Base-by-base conservation (phyloP, 2,888 invertebrate genomes). In the Teleiodes luculella region DNA sequence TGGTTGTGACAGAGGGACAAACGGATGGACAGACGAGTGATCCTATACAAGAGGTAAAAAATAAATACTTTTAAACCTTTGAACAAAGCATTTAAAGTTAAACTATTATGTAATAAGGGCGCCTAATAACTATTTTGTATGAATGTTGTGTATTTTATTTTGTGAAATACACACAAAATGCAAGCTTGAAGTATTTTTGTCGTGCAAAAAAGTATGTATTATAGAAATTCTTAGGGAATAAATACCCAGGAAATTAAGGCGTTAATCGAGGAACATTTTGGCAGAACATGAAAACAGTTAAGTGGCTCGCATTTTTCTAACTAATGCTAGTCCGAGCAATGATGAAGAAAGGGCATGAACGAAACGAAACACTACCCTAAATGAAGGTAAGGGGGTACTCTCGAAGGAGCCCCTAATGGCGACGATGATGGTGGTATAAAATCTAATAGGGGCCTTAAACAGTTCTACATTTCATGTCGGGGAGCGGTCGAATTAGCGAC, bases 401-500 rank as follows among this genome's bases (percentile, higher is more conserved):
- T 70, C 75, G 65, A 74, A 81, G 78, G 80, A 78, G 77, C 76
- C 64, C 69, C 68, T 79, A 79, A 82, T 74, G 62, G 72, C 70
- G 70, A 76, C 76, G 75, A 74, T 83, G 78, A 82, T 83, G 73
- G 77, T 74, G 65, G 66, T 78, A 83, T 85, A 84, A 85, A 85
- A 85, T 83, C 80, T 84, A 84, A 86, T 83, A 78, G 81, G 67
- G 68, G 70, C 70, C 74, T 72, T 67, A 73, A 75, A 75, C 74
- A 77, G 72, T 77, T 66, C 71, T 69, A 66, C 66, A 68, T 67
- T 68, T 61, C 55, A 41, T 37, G 54, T 53, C 54, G 60, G 61
- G 64, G 59, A 57, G 60, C 59, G 66, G 61, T 57, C 55, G 64
- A 68, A 65, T 68, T 69, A 72, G 70, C 63, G 64, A 66, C 66